Conservation (phyloP, 2,888 invertebrate species). For the Petrolisthes manimaculis region DNA sequence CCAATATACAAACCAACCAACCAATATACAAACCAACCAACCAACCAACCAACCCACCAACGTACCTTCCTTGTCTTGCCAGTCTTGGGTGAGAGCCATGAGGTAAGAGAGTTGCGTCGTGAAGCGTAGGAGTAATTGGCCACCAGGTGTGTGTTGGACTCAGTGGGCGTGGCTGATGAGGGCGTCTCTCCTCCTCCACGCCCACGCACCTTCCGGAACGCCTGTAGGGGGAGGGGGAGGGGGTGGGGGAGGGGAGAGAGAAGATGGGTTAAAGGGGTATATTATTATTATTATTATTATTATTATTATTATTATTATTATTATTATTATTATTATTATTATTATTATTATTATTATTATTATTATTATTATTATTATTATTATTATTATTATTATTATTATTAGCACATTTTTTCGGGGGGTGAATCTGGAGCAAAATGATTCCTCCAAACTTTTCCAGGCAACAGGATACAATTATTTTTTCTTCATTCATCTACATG, state of each 20-base stretch:
- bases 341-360: no score
- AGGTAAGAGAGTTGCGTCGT: constrained; percentile 41
- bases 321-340: no score
- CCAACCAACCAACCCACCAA: background rate
- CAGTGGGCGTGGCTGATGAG: constrained; percentile 36
- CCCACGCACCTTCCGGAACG: constrained; percentile 33
- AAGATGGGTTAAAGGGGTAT: background rate
- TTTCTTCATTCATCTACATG: no score
- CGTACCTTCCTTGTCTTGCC: constrained; percentile 45
- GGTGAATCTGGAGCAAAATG: no score
- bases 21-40: background rate
- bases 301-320: no score
- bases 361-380: no score
- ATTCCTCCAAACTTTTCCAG: no score
- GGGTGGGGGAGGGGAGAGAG: background rate
- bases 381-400: constrained; percentile 5
- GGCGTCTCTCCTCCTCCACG: constrained; percentile 31
- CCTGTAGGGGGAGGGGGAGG: constrained; percentile 17
- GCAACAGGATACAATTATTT: no score
- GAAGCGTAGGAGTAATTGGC: constrained; percentile 51
- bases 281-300: constrained; percentile 1
- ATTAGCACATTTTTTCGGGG: no score
- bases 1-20: no score
- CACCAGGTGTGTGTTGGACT: constrained; percentile 34
- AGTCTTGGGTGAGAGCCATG: constrained; percentile 52